Evolutionary conservation across 2,113 vertebrate genomes (phyloP), one percentile per base, ranked within the genome.

Genomic region (Lucifuga dentata): DNA sequence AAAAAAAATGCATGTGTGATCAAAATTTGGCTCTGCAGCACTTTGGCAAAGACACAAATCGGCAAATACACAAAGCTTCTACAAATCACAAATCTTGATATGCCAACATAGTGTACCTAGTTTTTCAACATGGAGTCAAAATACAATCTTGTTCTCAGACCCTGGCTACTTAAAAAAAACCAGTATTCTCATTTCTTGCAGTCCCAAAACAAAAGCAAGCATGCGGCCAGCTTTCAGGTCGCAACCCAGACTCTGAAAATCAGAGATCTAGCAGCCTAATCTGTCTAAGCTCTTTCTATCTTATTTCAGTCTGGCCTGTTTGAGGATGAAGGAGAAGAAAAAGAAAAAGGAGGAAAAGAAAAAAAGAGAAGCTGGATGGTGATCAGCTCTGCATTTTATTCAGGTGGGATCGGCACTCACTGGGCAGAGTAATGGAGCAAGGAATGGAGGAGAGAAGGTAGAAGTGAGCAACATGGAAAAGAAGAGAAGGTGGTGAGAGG

Each of bases 381-480:
- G 64, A 55, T 56, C 43, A 68, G 51, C 24, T 40, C 55, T 76
- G 43, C 36, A 63, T 83, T 82, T 77, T 51, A 63, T 69, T 82
- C 29, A 59, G 51, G 75, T 48, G 12, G 36, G 66, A 70, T 76
- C 74, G 75, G 58, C 60, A 46, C 55, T 69, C 45, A 2, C 43
- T 43, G 61, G n/a, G 40, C 21, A 43, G 51, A 57, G 60, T 46
- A 58, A 66, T 60, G 73, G 51, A 62, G 68, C 17, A 40, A 23
- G 41, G 41, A 68, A 59, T 26, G 20, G 45, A 2, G 50, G 11
- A 49, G 49, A 56, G 61, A 26, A 15, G 26, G 56, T 20, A 20
- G 23, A n/a, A n/a, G n/a, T n/a, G n/a, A 19, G 55, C 17, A 57
- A 10, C 1, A 5, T 53, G 10, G 8, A 11, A 29, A 8, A 21